Evolutionary conservation across 1,140 invertebrate genomes (phyloP).

Genomic region (Arion vulgaris): DNA sequence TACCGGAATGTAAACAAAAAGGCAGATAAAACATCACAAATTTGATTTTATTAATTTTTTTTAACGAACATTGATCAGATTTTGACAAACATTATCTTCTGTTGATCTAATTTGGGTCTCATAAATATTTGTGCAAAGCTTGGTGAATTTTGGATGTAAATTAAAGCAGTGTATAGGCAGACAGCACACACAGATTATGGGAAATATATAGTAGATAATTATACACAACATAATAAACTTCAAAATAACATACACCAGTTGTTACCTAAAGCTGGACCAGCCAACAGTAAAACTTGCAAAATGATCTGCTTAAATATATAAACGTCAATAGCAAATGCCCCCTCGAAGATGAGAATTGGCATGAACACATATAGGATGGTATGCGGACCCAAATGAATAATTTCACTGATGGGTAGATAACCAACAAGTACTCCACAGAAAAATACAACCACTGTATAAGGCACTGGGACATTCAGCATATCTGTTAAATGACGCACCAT

Average conservation of each 20-base stretch:
- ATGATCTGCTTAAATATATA: slow-evolving; percentile 72
- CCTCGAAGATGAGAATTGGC: slow-evolving; percentile 75
- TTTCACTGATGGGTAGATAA: slow-evolving; percentile 42
- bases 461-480: slow-evolving; percentile 56
- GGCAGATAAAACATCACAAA: no score
- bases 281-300: slow-evolving; percentile 72
- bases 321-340: slow-evolving; percentile 73
- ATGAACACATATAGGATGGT: slow-evolving; percentile 73
- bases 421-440: slow-evolving; percentile 65
- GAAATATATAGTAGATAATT: no score
- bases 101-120: no score
- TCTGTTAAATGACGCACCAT: slow-evolving; percentile 56
- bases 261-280: slow-evolving; percentile 68
- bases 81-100: no score
- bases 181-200: no score
- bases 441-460: slow-evolving; percentile 70
- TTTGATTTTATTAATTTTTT: no score
- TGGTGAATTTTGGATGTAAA: no score
- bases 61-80: no score
- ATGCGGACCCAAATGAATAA: slow-evolving; percentile 68
- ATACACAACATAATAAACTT: no score
- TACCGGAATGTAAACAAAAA: no score
- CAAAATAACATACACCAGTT: slow-evolving; percentile 18
- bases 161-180: no score
- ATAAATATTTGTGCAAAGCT: no score